These are phyloP conservation scores for Centropus bengalensis DNA, from an alignment of 2,113 vertebrate species.

Conservation along the genomic window DNA sequence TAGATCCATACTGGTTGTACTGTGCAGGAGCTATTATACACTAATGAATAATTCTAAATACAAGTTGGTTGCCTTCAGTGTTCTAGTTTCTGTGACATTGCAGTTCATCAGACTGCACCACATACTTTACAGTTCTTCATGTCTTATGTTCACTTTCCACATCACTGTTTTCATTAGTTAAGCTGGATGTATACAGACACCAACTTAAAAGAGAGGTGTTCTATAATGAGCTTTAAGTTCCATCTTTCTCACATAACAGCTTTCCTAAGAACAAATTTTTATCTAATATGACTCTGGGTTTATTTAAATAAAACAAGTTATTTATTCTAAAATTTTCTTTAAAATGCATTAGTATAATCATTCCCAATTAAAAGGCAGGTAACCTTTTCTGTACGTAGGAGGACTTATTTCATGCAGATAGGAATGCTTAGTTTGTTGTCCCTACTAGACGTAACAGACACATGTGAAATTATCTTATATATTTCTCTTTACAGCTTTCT, in stretches of 20 bases:
- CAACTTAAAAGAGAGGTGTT: background rate
- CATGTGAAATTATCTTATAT: background rate
- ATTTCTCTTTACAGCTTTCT: background rate
- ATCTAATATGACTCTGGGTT: background rate
- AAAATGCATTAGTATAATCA: background rate
- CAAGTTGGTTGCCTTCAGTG: background rate
- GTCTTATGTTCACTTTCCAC: background rate
- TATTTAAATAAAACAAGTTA: background rate
- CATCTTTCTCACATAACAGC: background rate
- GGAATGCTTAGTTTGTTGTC: background rate
- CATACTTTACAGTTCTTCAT: background rate
- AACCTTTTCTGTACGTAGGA: background rate
- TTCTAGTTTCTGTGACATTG: background rate
- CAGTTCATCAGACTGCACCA: background rate
- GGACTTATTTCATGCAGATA: background rate
- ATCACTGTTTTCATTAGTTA: background rate
- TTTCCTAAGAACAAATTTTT: background rate
- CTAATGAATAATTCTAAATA: background rate
- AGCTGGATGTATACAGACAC: background rate
- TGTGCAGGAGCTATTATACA: background rate
- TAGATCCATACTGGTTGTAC: background rate
- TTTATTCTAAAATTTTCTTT: background rate
- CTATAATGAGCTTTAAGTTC: background rate
- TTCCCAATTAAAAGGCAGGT: background rate
- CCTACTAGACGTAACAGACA: background rate